Conservation (phyloP, 2,797 vertebrate species). For the Labroides dimidiatus region DNA sequence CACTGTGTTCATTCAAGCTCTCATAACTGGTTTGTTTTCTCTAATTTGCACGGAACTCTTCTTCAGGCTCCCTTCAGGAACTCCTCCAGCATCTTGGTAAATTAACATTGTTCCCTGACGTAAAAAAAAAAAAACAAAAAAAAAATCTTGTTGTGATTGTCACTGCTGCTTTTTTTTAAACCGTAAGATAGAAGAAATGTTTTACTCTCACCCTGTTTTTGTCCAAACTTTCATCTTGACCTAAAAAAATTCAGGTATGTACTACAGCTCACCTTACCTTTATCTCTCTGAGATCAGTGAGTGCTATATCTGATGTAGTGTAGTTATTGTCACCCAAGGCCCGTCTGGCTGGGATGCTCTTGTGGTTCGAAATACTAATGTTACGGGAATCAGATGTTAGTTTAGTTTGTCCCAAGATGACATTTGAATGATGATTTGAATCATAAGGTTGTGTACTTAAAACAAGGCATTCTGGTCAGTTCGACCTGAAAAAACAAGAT, state of each 20-base stretch:
- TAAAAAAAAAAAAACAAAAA: too few relatives aligned
- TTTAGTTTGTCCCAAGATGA: too few relatives aligned
- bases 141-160: neutral
- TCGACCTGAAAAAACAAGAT: too few relatives aligned
- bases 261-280: too few relatives aligned
- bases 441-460: too few relatives aligned
- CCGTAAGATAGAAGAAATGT: neutral
- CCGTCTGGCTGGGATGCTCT: too few relatives aligned
- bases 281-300: neutral
- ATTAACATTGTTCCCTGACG: constrained; percentile 8
- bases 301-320: too few relatives aligned
- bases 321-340: too few relatives aligned
- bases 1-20: constrained; percentile 2
- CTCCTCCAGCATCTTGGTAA: neutral
- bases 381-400: too few relatives aligned
- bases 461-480: too few relatives aligned
- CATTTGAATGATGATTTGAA: too few relatives aligned
- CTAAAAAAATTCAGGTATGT: neutral
- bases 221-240: neutral
- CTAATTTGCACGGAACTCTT: constrained; percentile 29
- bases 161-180: neutral
- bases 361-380: too few relatives aligned
- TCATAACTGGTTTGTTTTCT: constrained; percentile 26
- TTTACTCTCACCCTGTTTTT: neutral
- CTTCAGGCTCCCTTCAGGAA: constrained; percentile 22